Evolutionary conservation across 2,113 vertebrate species (phyloP).

Genomic region (Zosterops hypoxanthus): DNA sequence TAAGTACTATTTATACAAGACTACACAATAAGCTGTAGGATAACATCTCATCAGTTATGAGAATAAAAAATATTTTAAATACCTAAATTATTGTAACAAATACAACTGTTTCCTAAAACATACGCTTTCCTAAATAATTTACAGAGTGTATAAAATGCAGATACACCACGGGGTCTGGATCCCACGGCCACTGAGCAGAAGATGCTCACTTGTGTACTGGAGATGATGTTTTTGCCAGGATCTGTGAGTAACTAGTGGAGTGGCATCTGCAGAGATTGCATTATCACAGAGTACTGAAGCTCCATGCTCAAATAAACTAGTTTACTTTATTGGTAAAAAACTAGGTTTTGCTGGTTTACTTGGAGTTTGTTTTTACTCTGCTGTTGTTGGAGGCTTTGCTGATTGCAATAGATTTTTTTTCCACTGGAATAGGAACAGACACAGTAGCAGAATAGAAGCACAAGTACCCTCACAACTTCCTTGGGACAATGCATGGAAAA

Average conservation of each 20-base stretch:
- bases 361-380: not conserved
- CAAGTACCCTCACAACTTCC: not conserved
- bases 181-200: not conserved
- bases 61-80: constrained; percentile 38
- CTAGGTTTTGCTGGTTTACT: not conserved
- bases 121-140: not conserved
- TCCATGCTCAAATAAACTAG: not conserved
- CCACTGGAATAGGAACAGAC: not conserved
- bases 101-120: not conserved
- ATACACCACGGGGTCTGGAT: not conserved
- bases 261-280: not conserved
- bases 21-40: not conserved
- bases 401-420: not conserved
- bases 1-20: not conserved
- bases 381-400: not conserved
- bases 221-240: not conserved
- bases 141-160: not conserved
- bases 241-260: not conserved
- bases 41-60: not conserved
- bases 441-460: not conserved
- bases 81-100: constrained; percentile 25
- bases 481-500: not conserved
- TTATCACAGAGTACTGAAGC: not conserved
- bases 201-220: not conserved
- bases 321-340: not conserved